Evolutionary conservation across 2,797 vertebrate species (phyloP), one percentile per base, ranked within the genome.

Genomic region (Paedocypris micromegethes): DNA sequence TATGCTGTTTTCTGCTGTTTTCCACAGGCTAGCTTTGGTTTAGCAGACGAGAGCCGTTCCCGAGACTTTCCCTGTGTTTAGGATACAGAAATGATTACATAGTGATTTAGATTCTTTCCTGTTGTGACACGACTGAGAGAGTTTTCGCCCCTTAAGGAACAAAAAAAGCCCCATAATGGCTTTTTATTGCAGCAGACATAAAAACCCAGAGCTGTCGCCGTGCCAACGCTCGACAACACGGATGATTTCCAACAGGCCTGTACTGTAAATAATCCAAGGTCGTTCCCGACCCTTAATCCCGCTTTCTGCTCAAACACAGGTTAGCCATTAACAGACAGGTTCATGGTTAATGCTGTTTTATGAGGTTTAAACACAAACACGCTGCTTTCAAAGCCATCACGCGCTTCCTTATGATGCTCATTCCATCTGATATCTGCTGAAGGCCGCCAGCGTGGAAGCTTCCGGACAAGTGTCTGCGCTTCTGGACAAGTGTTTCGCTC

Each of bases 61-160:
- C 48, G 51, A 47, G 39, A 38, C 44, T 47, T 52, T 46, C 40
- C 23, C 55, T 58, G 42, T 48, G 5, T 58, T 62, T 41, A 57
- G 59, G 6, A 4, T 44, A 52, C 44, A 45, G 50, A 69, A 59
- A 64, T 40, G 4, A 69, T 69, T 59, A 68, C 59, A 57, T 7
- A 52, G 46, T 43, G 49, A 53, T 54, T 65, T 47, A 61, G 44
- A 23, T 49, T 41, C n/a, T 39, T 45, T 9, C 58, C 47, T 51
- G 62, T 61, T 66, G 45, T 70, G 57, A 70, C 61, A 56, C 49
- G 66, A 64, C 59, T 68, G 54, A 48, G 9, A 40, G 3, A 67
- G 7, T 45, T 64, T 58, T 68, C 4, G 42, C 52, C 65, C 53
- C 42, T 41, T 58, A 9, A 51, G 58, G 52, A n/a, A 47, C 3